Conservation (phyloP, 37 sponge, comb jelly and placozoan species). For the Crambe crambe region DNA sequence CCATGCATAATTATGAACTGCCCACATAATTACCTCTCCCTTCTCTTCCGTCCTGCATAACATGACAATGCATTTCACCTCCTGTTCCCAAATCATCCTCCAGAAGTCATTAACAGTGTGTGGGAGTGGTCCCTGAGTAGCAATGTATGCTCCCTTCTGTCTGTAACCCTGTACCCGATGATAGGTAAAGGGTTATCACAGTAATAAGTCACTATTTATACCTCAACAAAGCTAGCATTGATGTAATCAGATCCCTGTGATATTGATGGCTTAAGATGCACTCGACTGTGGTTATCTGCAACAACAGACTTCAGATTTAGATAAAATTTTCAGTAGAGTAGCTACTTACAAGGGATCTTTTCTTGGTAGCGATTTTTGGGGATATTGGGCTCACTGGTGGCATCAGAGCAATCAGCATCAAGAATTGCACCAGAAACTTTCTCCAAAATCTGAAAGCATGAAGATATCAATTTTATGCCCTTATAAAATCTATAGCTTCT, state of each 20-base stretch:
- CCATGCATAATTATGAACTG: too few species aligned
- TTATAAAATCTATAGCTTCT: neutral
- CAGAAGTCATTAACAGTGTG: conserved; percentile 73
- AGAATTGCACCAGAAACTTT: neutral
- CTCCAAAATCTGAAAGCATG: conserved; percentile 20
- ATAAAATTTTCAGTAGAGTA: too few species aligned
- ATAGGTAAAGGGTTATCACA: neutral
- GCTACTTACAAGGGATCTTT: conserved; percentile 46
- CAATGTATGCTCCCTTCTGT: conserved; percentile 52
- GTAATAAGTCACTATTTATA: neutral
- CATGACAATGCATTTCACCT: conserved; percentile 38
- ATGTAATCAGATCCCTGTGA: conserved; percentile 56
- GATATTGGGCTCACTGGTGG: conserved; percentile 12
- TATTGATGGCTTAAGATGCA: conserved; percentile 20
- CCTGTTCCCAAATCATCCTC: conserved; percentile 68
- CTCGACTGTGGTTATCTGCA: conserved; percentile 30
- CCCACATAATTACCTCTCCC: conserved; percentile 19
- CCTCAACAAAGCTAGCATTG: conserved; percentile 59
- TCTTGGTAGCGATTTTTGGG: conserved; percentile 56
- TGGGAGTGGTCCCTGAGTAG: conserved; percentile 70
- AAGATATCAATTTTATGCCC: neutral
- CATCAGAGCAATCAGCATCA: conserved; percentile 14
- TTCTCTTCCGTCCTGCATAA: conserved; percentile 32
- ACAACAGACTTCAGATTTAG: too few species aligned
- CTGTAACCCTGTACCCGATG: conserved; percentile 41